Base-by-base conservation (phyloP, 2,888 invertebrate genomes). In the Xestia sexstrigata region DNA sequence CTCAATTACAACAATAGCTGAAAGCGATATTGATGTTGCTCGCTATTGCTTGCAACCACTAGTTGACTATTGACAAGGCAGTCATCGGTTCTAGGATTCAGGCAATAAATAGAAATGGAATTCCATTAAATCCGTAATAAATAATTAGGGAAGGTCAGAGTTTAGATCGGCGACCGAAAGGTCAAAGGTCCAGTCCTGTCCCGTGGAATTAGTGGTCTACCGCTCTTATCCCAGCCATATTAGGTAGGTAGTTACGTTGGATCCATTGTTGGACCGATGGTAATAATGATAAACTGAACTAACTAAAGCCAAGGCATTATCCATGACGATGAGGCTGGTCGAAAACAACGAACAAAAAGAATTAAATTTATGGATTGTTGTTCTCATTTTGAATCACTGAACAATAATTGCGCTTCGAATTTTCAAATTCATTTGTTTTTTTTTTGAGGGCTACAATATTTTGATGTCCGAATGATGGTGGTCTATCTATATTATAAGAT, bases 121-220 rank as follows among this genome's bases (percentile, higher is more conserved):
- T 82, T 82, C 63, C 62, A 77, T 85, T 70, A 62, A 35, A 71
- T 26, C 66, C 26, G 26, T 35, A 60, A 85, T 82, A 76, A 85
- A 83, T 85, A 70, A 73, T 83, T 68, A 74, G 74, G 26, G 74
- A 77, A 60, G 78, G 83, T 45, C 83, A 58, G 45, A 76, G 49
- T 76, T 82, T 85, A 58, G 26, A 82, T 39, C 63, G 79, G 62
- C 63, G 71, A 17, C 39, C 30, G 20, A 83, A 83, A 81, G 74
- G 76, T 69, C 80, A 78, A 70, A 71, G 74, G 70, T 52, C 35
- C 26, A 49, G 68, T 60, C 35, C 45, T 55, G 60, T 62, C 80
- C 70, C 20, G 67, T 62, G 87, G 87, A 75, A 73, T 83, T 47
- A 75, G 30, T 75, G 72, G 84, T 70, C 70, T 65, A 45, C 87